Evolutionary conservation across 1,140 invertebrate genomes (phyloP), one percentile per base, ranked within the genome.

Genomic region (Mercenaria mercenaria): DNA sequence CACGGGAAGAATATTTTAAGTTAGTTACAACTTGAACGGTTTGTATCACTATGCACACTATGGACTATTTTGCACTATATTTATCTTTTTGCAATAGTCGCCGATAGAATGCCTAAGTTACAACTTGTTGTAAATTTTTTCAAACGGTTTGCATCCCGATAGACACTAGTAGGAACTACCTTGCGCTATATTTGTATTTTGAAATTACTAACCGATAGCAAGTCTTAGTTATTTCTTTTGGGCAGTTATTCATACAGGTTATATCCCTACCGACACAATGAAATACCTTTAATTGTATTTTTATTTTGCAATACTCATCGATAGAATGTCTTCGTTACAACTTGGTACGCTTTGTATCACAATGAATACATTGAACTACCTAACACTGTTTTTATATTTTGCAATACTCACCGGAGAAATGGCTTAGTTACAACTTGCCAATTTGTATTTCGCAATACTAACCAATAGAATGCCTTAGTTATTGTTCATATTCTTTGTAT

Each of bases 1-100:
- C 52, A 77, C 74, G 41, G 26, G 74, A 50, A 77, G 29, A 77
- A 77, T 77, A 43, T 26, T 41, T n/a, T n/a, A n/a, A n/a, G n/a
- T 47, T 77, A 0, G 74, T 34, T 11, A 77, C 6, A 32, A 34
- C 26, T 77, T 77, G 41, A 50, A 43, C 43, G 4, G 23, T 26
- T 11, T 77, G 74, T 77, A 52, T 77, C 74, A 50, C 43, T 77
- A 4, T 43, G 39, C 15, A 77, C 1, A 15, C 20, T 18, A 29
- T 26, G 11, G 11, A 18, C 26, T 29, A 77, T 8, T 3, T 32
- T n/a, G n/a, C n/a, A n/a, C n/a, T n/a, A n/a, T n/a, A n/a, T n/a
- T n/a, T n/a, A n/a, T n/a, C n/a, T n/a, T n/a, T n/a, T n/a, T n/a
- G n/a, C n/a, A n/a, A n/a, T n/a, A n/a, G n/a, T n/a, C n/a, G n/a